phyloP scores from a whole-genome alignment of 1,140 invertebrate species.

The Tetranychus cinnabarinus region DNA sequence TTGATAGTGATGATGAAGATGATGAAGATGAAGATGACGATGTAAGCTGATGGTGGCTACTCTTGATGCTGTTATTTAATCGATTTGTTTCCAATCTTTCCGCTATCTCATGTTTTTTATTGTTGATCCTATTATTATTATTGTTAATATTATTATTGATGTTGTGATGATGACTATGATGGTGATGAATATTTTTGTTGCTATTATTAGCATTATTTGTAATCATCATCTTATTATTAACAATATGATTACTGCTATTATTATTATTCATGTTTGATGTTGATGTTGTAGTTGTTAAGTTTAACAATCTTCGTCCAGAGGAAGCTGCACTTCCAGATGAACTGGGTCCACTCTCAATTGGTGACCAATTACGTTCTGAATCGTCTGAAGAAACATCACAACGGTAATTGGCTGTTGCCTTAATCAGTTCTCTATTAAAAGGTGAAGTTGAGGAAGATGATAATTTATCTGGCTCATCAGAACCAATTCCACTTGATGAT shows the following conservation, averaged over 20 bases:
- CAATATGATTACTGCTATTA: too few relatives aligned
- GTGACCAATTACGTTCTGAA: neutral
- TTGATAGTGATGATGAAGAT: neutral
- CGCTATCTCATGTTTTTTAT: neutral
- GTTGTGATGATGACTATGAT: neutral
- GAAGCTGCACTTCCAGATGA: neutral
- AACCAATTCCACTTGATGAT: slow-evolving; percentile 47
- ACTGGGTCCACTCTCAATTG: neutral
- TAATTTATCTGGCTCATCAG: slow-evolving; percentile 37
- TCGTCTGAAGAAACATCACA: neutral
- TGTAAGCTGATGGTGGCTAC: neutral
- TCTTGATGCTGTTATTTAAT: neutral
- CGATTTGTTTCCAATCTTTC: neutral
- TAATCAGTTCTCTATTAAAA: neutral
- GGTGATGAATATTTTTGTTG: neutral
- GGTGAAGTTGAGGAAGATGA: neutral
- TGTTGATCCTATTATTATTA: neutral
- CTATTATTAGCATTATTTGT: neutral
- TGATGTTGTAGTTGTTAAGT: neutral
- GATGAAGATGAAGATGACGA: neutral
- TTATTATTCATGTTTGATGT: too few relatives aligned
- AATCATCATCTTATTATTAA: too few relatives aligned
- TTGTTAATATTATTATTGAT: neutral
- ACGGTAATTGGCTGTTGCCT: neutral
- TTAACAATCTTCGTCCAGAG: neutral